Base-by-base conservation (phyloP, 2,888 invertebrate genomes). In the Ophion ellenae region DNA sequence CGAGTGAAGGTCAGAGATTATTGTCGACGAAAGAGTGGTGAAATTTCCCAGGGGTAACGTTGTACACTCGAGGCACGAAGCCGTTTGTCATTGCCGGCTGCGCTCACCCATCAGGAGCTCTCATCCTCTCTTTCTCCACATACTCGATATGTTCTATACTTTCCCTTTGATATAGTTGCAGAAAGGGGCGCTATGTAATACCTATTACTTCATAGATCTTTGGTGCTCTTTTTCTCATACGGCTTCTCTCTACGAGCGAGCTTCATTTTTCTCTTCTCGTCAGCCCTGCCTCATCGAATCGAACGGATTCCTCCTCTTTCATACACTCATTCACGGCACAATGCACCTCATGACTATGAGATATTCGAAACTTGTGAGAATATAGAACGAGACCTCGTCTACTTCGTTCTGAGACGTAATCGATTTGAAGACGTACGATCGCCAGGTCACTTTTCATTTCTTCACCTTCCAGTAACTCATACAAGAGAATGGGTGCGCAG, bases 31-130 rank as follows among this genome's bases (percentile, higher is more conserved):
- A 80, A 86, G 79, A 81, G 84, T 77, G 87, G 70, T 73, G 77
- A 87, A 79, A 87, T 87, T 87, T 87, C 87, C 87, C 87, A 73
- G 61, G 87, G 85, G 87, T 78, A 75, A 69, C 83, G 84, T 87
- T 86, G 81, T 80, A 83, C 85, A 87, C 84, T 83, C 75, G 76
- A 73, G 83, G 83, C 83, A 87, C 81, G 79, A 70, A 86, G 86
- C 81, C 85, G 78, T 85, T 85, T 87, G 81, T 87, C 87, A 87
- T 87, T 84, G 84, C 87, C 83, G 57, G 84, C 81, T 77, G 70
- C 47, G 86, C 63, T 69, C 77, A 79, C 75, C 86, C 83, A 81
- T 76, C 81, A 75, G 70, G 70, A 83, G 69, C 75, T 81, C 75
- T 77, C 61, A 24, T 78, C 57, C 59, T 84, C 75, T 83, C 67